Evolutionary conservation across 1,140 invertebrate species (phyloP).

Genomic region (Drosophila nigromelanica): DNA sequence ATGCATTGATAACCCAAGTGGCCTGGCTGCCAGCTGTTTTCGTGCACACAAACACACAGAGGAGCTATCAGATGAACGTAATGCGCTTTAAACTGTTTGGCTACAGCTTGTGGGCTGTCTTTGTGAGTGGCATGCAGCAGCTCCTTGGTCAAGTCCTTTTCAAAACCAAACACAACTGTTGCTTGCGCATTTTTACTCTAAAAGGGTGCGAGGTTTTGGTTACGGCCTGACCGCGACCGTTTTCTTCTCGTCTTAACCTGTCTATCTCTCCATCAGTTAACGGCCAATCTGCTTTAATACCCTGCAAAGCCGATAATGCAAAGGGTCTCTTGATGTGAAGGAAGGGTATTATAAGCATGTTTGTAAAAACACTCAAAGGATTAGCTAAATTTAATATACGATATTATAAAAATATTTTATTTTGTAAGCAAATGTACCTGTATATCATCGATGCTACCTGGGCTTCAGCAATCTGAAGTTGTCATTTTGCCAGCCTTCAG

Average conservation of each 20-base stretch:
- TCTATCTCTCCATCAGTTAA: conserved; percentile 42
- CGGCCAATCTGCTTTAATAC: conserved; percentile 36
- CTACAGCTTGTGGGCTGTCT: conserved; percentile 50
- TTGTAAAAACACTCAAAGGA: background rate
- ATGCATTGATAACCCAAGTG: conserved; percentile 80
- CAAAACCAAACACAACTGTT: conserved; percentile 74
- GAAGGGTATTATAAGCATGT: background rate
- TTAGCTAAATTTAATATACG: background rate
- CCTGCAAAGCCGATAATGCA: conserved; percentile 3
- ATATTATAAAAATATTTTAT: background rate
- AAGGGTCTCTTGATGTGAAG: background rate
- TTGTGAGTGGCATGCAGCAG: conserved; percentile 13
- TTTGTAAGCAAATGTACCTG: background rate
- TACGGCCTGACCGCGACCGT: conserved; percentile 49
- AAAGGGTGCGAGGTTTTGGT: conserved; percentile 66
- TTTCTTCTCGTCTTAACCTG: conserved; percentile 30
- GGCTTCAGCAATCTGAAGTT: background rate
- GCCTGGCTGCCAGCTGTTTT: conserved; percentile 43
- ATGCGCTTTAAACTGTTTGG: conserved; percentile 80
- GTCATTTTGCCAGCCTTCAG: background rate
- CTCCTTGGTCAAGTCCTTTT: conserved; percentile 57
- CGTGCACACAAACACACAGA: conserved; percentile 18
- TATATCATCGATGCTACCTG: background rate
- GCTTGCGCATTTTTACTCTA: conserved; percentile 61
- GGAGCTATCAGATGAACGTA: conserved; percentile 73